Base-by-base conservation (phyloP, 2,888 invertebrate genomes). In the Ormyrus labotus region DNA sequence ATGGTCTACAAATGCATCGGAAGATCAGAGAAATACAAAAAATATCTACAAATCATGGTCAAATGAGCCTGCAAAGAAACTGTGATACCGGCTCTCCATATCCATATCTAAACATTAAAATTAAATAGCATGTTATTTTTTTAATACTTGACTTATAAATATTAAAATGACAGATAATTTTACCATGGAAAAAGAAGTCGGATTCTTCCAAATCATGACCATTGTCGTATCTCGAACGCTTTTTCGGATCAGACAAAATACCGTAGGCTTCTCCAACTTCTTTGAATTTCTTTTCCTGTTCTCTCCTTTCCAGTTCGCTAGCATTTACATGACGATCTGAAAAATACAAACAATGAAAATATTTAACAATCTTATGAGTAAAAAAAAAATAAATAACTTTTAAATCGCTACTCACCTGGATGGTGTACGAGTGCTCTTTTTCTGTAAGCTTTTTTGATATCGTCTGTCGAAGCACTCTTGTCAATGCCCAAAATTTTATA, bases 241-340 rank as follows among this genome's bases (percentile, higher is more conserved):
- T 98, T 91, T 96, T 96, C 8, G 96, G 94, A 92, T 98, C 98
- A 45, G 97, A 97, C 83, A 99, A 93, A 80, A 98, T 94, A 63
- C 96, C 95, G 90, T 98, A 98, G 0, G 98, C 98, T 91, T 98
- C 98, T n/a, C 98, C 98, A 34, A 98, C 93, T 91, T 98, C 98
- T 91, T 98, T 98, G 91, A 99, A 98, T 88, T 96, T 96, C 86
- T 95, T 94, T 91, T 99, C 98, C 90, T 98, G 97, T 83, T 97
- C 97, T 86, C 96, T 96, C 84, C 96, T 96, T 90, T 96, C 96
- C 5, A 92, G 93, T 70, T 96, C 96, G 0, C 96, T 93, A 58
- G 97, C 98, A 90, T 94, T 95, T 4, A 97, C 95, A 92, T 98
- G 98, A 60, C 98, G 94, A 92, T 98, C 98, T 94, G 45, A 64